Evolutionary conservation across 2,797 vertebrate genomes (phyloP).

Genomic region (Coregonus sp.): DNA sequence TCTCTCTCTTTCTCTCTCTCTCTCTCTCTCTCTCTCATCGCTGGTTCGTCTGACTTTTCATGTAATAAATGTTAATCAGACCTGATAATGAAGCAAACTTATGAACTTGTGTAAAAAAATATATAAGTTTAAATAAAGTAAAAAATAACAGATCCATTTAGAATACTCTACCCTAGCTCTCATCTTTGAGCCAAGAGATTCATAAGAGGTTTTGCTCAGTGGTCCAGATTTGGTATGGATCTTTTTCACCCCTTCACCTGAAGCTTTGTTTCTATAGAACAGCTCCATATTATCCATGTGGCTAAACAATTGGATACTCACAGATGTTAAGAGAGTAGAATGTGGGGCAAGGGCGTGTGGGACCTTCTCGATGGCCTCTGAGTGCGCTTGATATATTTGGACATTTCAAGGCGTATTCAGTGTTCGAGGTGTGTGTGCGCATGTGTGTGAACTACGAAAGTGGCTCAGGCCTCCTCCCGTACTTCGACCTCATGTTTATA

Average conservation of each 20-base stretch:
- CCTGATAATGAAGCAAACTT: conserved; percentile 66
- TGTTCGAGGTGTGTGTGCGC: neutral
- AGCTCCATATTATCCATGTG: conserved; percentile 28
- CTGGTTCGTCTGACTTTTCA: conserved; percentile 58
- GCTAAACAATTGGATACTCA: conserved; percentile 14
- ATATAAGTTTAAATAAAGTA: conserved; percentile 7
- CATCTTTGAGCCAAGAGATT: conserved; percentile 38
- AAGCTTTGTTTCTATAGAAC: conserved; percentile 45
- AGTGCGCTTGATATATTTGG: neutral
- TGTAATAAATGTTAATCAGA: conserved; percentile 62
- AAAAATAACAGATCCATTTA: conserved; percentile 45
- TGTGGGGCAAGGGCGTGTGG: neutral
- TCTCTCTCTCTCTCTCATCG: conserved; percentile 42
- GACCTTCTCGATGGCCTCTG: neutral
- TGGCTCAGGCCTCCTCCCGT: conserved; percentile 1
- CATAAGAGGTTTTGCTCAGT: conserved; percentile 39
- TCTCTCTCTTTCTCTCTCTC: conserved; percentile 29
- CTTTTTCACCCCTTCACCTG: conserved; percentile 28
- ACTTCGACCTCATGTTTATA: conserved; percentile 34
- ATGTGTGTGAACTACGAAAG: neutral
- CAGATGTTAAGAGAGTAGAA: conserved; percentile 3
- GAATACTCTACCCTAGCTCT: conserved; percentile 51
- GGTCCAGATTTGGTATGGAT: conserved; percentile 40
- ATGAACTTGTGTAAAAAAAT: conserved; percentile 33
- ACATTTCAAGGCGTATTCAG: conserved; percentile 22